Evolutionary conservation across 2,797 vertebrate genomes (phyloP).

Genomic region (Lophotriccus pileatus): DNA sequence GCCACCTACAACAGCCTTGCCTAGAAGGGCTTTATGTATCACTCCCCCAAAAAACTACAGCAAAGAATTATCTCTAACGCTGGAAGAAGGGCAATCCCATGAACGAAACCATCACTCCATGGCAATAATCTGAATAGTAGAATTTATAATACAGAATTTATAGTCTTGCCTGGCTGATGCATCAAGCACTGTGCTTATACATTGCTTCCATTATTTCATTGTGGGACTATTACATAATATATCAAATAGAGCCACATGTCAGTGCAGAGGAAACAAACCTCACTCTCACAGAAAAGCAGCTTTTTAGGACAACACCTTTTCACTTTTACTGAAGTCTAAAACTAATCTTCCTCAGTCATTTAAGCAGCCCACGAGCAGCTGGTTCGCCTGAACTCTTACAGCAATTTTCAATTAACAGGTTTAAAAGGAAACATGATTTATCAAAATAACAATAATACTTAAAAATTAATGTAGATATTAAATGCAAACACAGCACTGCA

Average conservation of each 20-base stretch:
- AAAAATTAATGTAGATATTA: neutral
- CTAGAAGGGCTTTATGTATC: neutral
- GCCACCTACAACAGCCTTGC: neutral
- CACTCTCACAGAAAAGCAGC: neutral
- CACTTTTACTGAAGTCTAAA: neutral
- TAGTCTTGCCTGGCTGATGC: neutral
- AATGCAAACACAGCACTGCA: neutral
- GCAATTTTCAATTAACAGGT: neutral
- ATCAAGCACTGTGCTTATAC: accelerated
- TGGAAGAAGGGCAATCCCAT: neutral
- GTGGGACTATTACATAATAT: neutral
- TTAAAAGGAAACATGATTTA: neutral
- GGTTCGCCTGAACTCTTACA: neutral
- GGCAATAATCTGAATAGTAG: neutral
- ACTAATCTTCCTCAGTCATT: neutral
- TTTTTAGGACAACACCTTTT: neutral
- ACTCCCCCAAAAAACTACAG: neutral
- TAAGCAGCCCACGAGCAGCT: neutral
- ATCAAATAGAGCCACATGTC: neutral
- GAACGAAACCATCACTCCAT: neutral
- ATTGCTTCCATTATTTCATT: neutral
- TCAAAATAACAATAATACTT: neutral
- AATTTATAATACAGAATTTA: neutral
- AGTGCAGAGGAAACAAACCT: neutral
- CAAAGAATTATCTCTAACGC: neutral